phyloP scores from a whole-genome alignment of 1,140 invertebrate species.

The Drosophila sp. region DNA sequence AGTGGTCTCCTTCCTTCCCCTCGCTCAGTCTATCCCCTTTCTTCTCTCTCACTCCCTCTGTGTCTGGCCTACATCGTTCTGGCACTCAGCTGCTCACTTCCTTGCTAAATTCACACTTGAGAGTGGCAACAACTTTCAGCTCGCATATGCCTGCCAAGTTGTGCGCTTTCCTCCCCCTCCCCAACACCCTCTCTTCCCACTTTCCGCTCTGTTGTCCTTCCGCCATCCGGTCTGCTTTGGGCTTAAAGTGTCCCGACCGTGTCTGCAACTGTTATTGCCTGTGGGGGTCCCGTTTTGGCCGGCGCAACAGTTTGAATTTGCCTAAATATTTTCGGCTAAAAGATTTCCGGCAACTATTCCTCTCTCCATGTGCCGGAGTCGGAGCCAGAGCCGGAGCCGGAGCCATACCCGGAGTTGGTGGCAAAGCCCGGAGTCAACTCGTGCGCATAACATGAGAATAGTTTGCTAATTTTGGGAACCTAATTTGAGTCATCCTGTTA shows the following conservation, averaged over 20 bases:
- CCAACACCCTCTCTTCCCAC: neutral
- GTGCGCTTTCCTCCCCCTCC: constrained; percentile 9
- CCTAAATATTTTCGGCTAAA: constrained; percentile 78
- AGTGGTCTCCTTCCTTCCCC: constrained; percentile 17
- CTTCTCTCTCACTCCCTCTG: neutral
- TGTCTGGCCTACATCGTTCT: constrained; percentile 28
- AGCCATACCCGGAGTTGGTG: neutral
- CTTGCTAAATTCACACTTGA: constrained; percentile 59
- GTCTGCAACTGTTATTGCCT: constrained; percentile 10
- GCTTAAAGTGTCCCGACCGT: constrained; percentile 27
- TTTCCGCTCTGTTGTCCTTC: neutral
- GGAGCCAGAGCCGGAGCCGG: too few relatives aligned
- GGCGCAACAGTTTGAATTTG: constrained; percentile 74
- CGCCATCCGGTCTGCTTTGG: constrained; percentile 39
- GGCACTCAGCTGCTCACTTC: constrained; percentile 46
- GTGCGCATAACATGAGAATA: constrained; percentile 53
- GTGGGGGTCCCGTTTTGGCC: constrained; percentile 6
- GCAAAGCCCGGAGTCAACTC: constrained; percentile 2
- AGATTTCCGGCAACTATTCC: constrained; percentile 70
- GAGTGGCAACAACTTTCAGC: constrained; percentile 31
- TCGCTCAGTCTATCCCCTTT: too few relatives aligned
- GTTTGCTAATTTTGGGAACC: constrained; percentile 70
- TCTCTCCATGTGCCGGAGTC: neutral
- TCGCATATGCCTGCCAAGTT: constrained; percentile 65
- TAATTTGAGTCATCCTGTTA: constrained; percentile 79